Conservation (phyloP, 1,140 invertebrate species). For the Plodia interpunctella region DNA sequence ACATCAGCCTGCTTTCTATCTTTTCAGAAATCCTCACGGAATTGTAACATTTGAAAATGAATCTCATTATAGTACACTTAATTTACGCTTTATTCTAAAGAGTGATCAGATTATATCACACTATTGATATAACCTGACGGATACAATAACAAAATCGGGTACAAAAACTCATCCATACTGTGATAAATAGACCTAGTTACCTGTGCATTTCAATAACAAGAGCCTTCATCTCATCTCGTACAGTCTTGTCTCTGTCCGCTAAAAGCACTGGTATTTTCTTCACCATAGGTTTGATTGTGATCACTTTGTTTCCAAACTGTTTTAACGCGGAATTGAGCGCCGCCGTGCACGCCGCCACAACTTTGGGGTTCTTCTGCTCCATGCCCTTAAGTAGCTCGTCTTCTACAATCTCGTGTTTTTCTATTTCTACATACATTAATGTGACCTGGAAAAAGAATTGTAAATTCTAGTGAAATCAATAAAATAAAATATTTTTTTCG, state of each 20-base stretch:
- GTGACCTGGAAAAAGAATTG: slow-evolving; percentile 80
- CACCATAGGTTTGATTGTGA: slow-evolving; percentile 92
- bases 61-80: too few relatives aligned
- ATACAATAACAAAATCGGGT: too few relatives aligned
- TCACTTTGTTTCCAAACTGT: slow-evolving; percentile 95
- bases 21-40: too few relatives aligned
- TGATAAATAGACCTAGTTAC: too few relatives aligned
- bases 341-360: slow-evolving; percentile 90
- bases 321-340: slow-evolving; percentile 86
- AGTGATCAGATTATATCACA: too few relatives aligned
- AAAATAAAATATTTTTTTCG: too few relatives aligned
- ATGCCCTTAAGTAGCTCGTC: slow-evolving; percentile 96
- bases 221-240: slow-evolving; percentile 93
- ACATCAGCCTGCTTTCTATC: too few relatives aligned
- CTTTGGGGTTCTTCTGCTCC: slow-evolving; percentile 97
- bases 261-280: slow-evolving; percentile 91
- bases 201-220: slow-evolving; percentile 94
- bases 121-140: too few relatives aligned
- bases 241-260: slow-evolving; percentile 94
- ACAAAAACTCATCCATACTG: too few relatives aligned
- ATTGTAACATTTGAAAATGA: too few relatives aligned
- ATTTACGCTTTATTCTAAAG: too few relatives aligned
- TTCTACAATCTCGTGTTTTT: slow-evolving; percentile 93
- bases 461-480: too few relatives aligned
- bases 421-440: slow-evolving; percentile 97